These are phyloP conservation scores for Paralvinella palmiformis DNA, from an alignment of 1,140 invertebrate species.

Conservation along the genomic window DNA sequence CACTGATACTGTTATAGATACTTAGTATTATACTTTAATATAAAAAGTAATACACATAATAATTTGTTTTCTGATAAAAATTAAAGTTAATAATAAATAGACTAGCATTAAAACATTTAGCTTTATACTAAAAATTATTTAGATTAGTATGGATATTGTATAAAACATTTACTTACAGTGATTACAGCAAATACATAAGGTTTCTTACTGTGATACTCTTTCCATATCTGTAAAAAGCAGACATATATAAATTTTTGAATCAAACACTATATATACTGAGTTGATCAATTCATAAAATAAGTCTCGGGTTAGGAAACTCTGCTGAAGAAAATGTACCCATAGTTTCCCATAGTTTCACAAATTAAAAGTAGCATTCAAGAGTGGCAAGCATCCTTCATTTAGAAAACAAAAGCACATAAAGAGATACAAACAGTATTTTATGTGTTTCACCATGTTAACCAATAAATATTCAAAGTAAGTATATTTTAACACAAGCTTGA, in stretches of 20 bases:
- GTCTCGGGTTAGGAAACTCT: not conserved
- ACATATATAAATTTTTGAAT: constrained; percentile 7
- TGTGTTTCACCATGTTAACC: no score
- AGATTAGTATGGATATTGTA: constrained; percentile 1
- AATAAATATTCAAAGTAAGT: no score
- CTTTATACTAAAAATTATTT: not conserved
- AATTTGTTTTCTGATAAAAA: constrained; percentile 8
- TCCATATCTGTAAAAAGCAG: constrained; percentile 60
- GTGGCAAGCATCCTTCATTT: no score
- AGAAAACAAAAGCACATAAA: no score
- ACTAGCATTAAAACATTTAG: not conserved
- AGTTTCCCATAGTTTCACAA: no score
- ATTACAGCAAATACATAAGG: constrained; percentile 68
- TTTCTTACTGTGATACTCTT: constrained; percentile 71
- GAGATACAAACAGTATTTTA: no score
- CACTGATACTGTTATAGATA: no score
- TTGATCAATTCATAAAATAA: not conserved
- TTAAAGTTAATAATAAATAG: constrained; percentile 3
- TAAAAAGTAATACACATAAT: not conserved
- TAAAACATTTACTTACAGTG: constrained; percentile 50
- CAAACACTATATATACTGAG: not conserved
- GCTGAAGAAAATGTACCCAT: no score
- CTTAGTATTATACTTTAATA: no score
- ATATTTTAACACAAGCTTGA: no score
- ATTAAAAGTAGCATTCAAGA: no score